phyloP scores from a whole-genome alignment of 2,888 invertebrate genomes.

The Volucella inflata region DNA sequence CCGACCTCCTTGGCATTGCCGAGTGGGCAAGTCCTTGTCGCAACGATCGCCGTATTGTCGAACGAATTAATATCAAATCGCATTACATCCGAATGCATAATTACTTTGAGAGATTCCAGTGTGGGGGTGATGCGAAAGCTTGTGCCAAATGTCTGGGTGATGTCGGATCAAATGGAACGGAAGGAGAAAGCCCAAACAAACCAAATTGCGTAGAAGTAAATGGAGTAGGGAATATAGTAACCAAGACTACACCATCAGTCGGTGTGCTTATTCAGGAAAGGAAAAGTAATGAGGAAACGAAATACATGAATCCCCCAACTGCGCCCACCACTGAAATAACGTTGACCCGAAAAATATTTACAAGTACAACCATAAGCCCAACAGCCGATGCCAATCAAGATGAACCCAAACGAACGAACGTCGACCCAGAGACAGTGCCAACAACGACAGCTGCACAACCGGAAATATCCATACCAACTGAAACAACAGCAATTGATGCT shows the following conservation, averaged over 20 bases:
- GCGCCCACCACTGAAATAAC: conserved; percentile 29
- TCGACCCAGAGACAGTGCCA: conserved; percentile 25
- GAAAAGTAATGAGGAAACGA: conserved; percentile 58
- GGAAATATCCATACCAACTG: conserved; percentile 51
- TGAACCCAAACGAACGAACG: conserved; percentile 33
- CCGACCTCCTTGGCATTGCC: conserved; percentile 82
- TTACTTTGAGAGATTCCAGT: conserved; percentile 80
- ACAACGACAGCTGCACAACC: conserved; percentile 41
- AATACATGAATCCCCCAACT: conserved; percentile 9
- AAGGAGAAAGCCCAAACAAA: conserved; percentile 19
- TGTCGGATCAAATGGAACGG: background rate
- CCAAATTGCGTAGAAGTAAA: conserved; percentile 65
- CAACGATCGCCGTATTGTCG: conserved; percentile 74
- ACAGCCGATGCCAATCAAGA: conserved; percentile 39
- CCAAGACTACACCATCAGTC: conserved; percentile 9
- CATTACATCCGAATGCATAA: conserved; percentile 80
- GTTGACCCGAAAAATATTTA: conserved; percentile 45
- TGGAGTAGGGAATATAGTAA: conserved; percentile 48
- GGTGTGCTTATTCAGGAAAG: conserved; percentile 22
- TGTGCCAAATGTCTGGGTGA: conserved; percentile 49
- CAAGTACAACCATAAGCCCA: conserved; percentile 14
- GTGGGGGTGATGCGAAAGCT: conserved; percentile 26
- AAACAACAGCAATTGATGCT: conserved; percentile 71
- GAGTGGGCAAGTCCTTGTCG: conserved; percentile 83
- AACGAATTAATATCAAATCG: conserved; percentile 79